Conservation (phyloP, 2,113 vertebrate species). For the Poeciliopsis prolifica region DNA sequence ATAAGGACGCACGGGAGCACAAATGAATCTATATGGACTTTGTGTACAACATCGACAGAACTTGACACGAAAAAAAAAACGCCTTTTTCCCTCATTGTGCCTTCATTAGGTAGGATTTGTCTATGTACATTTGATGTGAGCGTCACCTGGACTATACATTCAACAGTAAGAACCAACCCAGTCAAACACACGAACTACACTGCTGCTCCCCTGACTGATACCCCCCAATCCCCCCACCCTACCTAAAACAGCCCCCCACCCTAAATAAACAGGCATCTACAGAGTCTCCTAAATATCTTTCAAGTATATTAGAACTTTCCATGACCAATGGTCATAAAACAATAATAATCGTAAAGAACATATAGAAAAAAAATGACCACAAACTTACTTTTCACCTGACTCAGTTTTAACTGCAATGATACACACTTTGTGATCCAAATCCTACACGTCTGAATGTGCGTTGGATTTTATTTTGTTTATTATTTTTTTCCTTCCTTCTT, state of each 20-base stretch:
- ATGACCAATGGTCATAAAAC: slow-evolving; percentile 53
- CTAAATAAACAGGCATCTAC: slow-evolving; percentile 52
- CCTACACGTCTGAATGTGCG: slow-evolving; percentile 66
- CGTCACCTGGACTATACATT: slow-evolving; percentile 76
- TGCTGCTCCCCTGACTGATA: slow-evolving; percentile 65
- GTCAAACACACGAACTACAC: slow-evolving; percentile 72
- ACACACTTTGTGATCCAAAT: slow-evolving; percentile 64
- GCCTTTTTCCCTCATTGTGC: slow-evolving; percentile 73
- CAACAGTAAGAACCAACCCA: slow-evolving; percentile 74
- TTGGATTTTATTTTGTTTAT: slow-evolving; percentile 22
- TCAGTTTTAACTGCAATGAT: slow-evolving; percentile 61
- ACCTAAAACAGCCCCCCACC: slow-evolving; percentile 48
- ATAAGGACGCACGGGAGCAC: slow-evolving; percentile 70
- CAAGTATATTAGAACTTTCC: slow-evolving; percentile 79
- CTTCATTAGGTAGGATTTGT: slow-evolving; percentile 74
- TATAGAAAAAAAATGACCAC: slow-evolving; percentile 53
- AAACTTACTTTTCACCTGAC: slow-evolving; percentile 57
- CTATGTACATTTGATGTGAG: slow-evolving; percentile 76
- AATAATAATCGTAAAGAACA: slow-evolving; percentile 20
- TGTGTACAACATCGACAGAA: slow-evolving; percentile 60
- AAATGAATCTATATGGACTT: slow-evolving; percentile 63
- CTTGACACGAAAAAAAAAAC: slow-evolving; percentile 59
- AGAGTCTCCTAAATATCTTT: slow-evolving; percentile 74
- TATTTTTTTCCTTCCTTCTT: slow-evolving; percentile 48
- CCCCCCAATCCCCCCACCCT: slow-evolving; percentile 43